These are phyloP conservation scores for Cercocebus atys DNA, from an alignment of 2,113 vertebrate species.

Conservation along the genomic window DNA sequence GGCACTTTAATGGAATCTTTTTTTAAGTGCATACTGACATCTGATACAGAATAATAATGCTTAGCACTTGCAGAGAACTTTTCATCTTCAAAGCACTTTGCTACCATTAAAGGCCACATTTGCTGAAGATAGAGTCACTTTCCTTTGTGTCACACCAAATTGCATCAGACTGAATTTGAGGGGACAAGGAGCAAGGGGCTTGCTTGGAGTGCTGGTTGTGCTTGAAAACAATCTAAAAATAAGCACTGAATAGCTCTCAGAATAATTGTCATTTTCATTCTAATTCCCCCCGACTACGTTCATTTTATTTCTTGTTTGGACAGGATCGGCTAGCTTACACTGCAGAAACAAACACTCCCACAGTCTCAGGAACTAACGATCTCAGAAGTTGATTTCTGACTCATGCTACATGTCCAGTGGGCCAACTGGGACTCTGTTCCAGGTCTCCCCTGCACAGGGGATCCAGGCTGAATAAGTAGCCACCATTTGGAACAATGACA, in stretches of 20 bases:
- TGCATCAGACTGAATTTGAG: not conserved
- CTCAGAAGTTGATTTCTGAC: not conserved
- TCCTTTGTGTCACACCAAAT: not conserved
- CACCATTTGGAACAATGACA: not conserved
- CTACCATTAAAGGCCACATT: not conserved
- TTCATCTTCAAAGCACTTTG: slow-evolving; percentile 54
- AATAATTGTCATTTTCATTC: not conserved
- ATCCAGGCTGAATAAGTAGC: not conserved
- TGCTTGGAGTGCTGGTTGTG: not conserved
- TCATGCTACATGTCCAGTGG: not conserved
- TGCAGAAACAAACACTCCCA: not conserved
- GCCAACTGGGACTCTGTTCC: not conserved
- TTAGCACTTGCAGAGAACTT: not conserved
- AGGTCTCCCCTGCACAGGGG: not conserved
- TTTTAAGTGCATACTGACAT: slow-evolving; percentile 42
- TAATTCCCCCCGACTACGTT: not conserved
- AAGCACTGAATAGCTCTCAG: not conserved
- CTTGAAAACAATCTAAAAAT: not conserved
- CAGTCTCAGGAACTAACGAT: not conserved
- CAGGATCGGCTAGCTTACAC: not conserved
- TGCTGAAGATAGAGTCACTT: not conserved
- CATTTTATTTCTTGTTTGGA: too few relatives aligned
- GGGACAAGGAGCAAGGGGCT: not conserved
- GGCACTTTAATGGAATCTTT: slow-evolving; percentile 52
- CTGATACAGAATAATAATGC: slow-evolving; percentile 54